phyloP scores from a whole-genome alignment of 2,888 invertebrate species.

The Rotaria magnacalcarata region DNA sequence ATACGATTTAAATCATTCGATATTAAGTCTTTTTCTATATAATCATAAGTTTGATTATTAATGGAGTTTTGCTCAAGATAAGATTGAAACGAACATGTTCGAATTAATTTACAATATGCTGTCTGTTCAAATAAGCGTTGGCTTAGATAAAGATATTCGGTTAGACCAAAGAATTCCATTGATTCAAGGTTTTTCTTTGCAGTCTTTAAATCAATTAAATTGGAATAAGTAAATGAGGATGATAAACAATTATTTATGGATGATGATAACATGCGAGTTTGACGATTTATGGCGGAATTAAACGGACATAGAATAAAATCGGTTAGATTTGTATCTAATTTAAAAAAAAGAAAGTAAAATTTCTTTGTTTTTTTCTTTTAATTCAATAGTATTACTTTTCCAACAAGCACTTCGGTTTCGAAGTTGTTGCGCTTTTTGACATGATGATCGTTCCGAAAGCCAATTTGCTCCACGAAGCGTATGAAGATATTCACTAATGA shows the following conservation, averaged over 20 bases:
- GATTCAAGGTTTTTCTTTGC: slow-evolving; percentile 88
- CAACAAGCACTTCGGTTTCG: neutral
- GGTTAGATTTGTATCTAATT: slow-evolving; percentile 75
- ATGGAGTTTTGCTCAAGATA: neutral
- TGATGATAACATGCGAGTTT: slow-evolving; percentile 86
- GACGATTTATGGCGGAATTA: slow-evolving; percentile 89
- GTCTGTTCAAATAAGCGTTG: slow-evolving; percentile 56
- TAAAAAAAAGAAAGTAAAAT: slow-evolving; percentile 50
- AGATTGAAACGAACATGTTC: neutral
- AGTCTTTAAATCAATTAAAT: slow-evolving; percentile 67
- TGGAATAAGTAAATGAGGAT: neutral
- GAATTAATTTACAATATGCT: neutral
- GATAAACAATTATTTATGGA: neutral
- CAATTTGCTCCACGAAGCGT: slow-evolving; percentile 93
- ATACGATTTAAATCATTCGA: neutral
- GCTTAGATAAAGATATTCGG: slow-evolving; percentile 76
- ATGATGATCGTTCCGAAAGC: slow-evolving; percentile 55
- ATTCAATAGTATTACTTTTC: neutral
- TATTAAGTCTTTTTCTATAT: neutral
- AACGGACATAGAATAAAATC: slow-evolving; percentile 84
- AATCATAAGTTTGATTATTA: slow-evolving; percentile 4
- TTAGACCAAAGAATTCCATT: slow-evolving; percentile 94
- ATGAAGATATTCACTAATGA: slow-evolving; percentile 91
- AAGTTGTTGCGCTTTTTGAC: slow-evolving; percentile 19
- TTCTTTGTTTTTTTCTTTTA: neutral